Evolutionary conservation across 2,113 vertebrate species (phyloP), one percentile per base, ranked within the genome.

Genomic region (Gambusia affinis): DNA sequence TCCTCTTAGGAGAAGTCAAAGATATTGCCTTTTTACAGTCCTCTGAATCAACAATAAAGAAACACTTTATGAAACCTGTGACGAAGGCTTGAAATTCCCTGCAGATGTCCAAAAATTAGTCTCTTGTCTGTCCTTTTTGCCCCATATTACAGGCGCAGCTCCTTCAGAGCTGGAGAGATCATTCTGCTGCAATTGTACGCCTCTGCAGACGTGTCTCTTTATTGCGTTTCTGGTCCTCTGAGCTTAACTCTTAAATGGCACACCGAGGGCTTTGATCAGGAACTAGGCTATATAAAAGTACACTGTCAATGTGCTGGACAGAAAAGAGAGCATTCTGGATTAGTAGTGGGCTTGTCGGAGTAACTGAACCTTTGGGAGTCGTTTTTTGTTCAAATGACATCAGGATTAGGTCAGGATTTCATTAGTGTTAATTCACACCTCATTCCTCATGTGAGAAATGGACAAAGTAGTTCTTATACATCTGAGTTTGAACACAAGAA

Each of bases 181-280:
- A 44, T 54, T 35, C 27, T 70, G 64, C 74, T 69, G 75, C 80
- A 79, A 82, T 66, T 27, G 39, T 71, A 72, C 70, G 78, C 76
- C 60, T 84, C 63, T 65, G 65, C 82, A 69, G 39, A 76, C 73
- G 64, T 29, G 44, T 69, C 31, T 81, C 75, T 73, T 84, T 85
- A 77, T 77, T 73, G 22, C 81, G 75, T 76, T 69, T 66, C 70
- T 78, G 70, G 71, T 64, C 64, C 27, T 74, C 27, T 47, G 12
- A 62, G 37, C 74, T 70, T 44, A 44, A 29, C 60, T 12, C 64
- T 64, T 63, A 85, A 82, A 84, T 70, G 81, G 54, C 77, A 65
- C 44, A 78, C 82, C 89, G 89, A 80, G 82, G 88, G 82, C 85
- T 86, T 88, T 81, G 76, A 70, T 70, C 35, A 79, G 37, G 73